phyloP scores from a whole-genome alignment of 2,888 invertebrate species.

The Phaedon cochleariae region DNA sequence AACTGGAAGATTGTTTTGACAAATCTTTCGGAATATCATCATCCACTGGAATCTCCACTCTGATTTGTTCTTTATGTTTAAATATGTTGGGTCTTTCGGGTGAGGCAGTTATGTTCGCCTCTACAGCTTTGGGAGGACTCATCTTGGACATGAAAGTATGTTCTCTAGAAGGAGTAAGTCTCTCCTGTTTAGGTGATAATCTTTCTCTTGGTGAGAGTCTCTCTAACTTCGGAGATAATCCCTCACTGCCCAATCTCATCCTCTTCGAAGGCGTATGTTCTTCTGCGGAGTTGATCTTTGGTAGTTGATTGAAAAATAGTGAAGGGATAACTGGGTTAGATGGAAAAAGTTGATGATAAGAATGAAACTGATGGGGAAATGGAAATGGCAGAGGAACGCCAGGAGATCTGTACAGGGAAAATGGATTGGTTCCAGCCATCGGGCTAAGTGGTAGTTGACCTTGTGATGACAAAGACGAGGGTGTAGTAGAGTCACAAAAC shows the following conservation, averaged over 20 bases:
- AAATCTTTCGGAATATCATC: slow-evolving; percentile 55
- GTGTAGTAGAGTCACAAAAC: slow-evolving; percentile 87
- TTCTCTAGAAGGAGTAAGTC: slow-evolving; percentile 68
- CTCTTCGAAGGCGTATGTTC: slow-evolving; percentile 62
- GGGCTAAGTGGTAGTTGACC: slow-evolving; percentile 53
- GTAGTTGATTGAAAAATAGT: slow-evolving; percentile 69
- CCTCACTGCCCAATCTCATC: slow-evolving; percentile 21
- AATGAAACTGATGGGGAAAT: slow-evolving; percentile 70
- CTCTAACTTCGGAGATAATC: slow-evolving; percentile 24
- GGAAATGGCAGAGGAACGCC: slow-evolving; percentile 65
- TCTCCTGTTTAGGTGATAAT: slow-evolving; percentile 53
- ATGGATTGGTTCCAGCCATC: slow-evolving; percentile 65
- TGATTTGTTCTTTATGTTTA: slow-evolving; percentile 28
- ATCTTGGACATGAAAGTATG: slow-evolving; percentile 58
- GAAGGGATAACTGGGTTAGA: slow-evolving; percentile 70
- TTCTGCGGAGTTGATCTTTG: slow-evolving; percentile 61
- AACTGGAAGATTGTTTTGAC: slow-evolving; percentile 39
- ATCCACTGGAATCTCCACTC: slow-evolving; percentile 36
- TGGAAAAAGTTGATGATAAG: slow-evolving; percentile 58
- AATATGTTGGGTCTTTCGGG: slow-evolving; percentile 67
- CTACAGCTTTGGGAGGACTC: slow-evolving; percentile 74
- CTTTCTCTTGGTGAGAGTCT: slow-evolving; percentile 23
- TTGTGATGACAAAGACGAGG: slow-evolving; percentile 56
- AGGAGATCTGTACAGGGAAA: slow-evolving; percentile 77
- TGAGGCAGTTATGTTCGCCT: slow-evolving; percentile 72